phyloP scores from a whole-genome alignment of 2,888 invertebrate genomes.

The Aphrophora alni region DNA sequence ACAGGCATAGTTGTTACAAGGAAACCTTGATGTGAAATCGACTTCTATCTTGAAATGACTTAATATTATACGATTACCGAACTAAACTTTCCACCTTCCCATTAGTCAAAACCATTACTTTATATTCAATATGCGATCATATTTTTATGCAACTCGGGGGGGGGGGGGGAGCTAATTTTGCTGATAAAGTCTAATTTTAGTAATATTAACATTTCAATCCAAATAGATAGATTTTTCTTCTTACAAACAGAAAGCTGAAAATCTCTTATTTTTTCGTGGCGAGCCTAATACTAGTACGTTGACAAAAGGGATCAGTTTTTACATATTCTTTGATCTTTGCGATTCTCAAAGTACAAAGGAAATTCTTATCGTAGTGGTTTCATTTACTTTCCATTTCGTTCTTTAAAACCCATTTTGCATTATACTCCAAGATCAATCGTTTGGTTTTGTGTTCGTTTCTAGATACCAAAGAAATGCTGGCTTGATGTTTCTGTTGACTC shows the following conservation, averaged over 20 bases:
- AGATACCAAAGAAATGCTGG: not conserved
- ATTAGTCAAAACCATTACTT: no score
- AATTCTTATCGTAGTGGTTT: not conserved
- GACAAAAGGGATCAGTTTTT: not conserved
- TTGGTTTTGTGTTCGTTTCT: not conserved
- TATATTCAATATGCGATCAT: no score
- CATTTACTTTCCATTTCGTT: slow-evolving; percentile 9
- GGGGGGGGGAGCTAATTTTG: no score
- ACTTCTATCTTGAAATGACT: no score
- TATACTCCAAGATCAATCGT: not conserved
- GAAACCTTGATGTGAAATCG: no score
- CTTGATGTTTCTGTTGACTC: no score
- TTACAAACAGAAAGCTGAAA: not conserved
- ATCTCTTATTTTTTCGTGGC: not conserved
- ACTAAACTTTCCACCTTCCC: no score
- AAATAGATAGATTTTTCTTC: not conserved
- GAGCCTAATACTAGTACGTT: not conserved
- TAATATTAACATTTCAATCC: no score
- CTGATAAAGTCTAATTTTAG: no score
- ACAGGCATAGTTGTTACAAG: no score
- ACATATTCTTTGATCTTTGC: not conserved
- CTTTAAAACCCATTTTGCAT: not conserved
- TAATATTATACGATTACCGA: no score
- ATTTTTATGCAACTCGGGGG: no score
- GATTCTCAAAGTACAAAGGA: not conserved